Evolutionary conservation across 2,888 invertebrate species (phyloP).

Genomic region (Drosophila tripunctata): DNA sequence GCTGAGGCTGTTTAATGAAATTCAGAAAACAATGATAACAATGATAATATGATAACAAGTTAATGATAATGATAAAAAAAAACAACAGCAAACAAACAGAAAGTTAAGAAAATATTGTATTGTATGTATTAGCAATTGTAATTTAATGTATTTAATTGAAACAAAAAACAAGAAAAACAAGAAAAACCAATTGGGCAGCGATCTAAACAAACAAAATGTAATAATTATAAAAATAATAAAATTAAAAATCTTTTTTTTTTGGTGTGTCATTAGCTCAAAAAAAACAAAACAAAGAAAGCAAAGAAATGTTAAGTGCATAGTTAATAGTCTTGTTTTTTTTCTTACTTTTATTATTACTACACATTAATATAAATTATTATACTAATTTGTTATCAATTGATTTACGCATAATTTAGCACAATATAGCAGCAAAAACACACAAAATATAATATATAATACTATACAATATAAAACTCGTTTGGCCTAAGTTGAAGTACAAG

Average conservation of each 20-base stretch:
- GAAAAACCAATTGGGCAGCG: constrained; percentile 28
- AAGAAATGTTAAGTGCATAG: constrained; percentile 44
- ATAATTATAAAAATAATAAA: constrained; percentile 23
- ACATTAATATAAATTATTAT: constrained; percentile 46
- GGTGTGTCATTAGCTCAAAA: constrained; percentile 48
- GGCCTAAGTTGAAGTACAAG: constrained; percentile 34
- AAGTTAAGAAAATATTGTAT: constrained; percentile 44
- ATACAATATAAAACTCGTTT: constrained; percentile 21
- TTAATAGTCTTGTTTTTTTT: constrained; percentile 54
- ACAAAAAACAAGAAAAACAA: constrained; percentile 24
- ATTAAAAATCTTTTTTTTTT: constrained; percentile 10
- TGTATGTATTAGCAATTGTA: constrained; percentile 77
- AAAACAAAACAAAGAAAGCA: too few species aligned
- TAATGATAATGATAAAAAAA: constrained; percentile 51
- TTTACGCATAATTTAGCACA: constrained; percentile 71
- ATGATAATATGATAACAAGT: constrained; percentile 51
- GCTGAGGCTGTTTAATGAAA: constrained; percentile 47
- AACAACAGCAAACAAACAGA: constrained; percentile 21
- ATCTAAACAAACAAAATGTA: background rate
- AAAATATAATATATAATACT: too few species aligned
- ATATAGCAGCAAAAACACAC: constrained; percentile 36
- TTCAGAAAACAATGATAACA: constrained; percentile 46
- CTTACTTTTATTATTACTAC: constrained; percentile 52
- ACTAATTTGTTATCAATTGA: constrained; percentile 71
- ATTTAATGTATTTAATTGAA: constrained; percentile 74